Base-by-base conservation (phyloP, 92 coral and sea anemone species). In the Epizoanthus ramosus region DNA sequence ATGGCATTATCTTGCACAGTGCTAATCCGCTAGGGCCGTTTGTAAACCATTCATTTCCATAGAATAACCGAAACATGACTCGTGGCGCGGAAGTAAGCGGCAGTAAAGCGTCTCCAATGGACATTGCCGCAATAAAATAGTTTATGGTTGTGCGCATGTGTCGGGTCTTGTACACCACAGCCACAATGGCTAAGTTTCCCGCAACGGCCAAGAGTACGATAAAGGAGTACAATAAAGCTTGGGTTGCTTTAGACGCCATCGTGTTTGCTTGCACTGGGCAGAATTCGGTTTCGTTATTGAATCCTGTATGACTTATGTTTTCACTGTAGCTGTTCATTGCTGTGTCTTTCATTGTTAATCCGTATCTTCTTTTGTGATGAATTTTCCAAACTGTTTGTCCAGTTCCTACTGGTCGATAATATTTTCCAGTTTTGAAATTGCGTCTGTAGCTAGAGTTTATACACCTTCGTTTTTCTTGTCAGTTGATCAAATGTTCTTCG, bases 41-140 rank as follows among this genome's bases (percentile, higher is more conserved):
- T 8, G 75, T 71, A 13, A 71, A 71, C 75, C 58, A 71, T 19
- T 71, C 58, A 28, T 19, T 71, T 24, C 75, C 75, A 21, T 45
- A 71, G 24, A 71, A 71, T 39, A 71, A 28, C 3, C 75, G 75
- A 71, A 71, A 71, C 75, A 71, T 71, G 8, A 71, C 50, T 8
- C 75, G 57, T 16, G 75, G 58, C 4, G 75, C 22, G 5, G 75
- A 71, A 16, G 75, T 71, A 6, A 71, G 28, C 28, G 75, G 57
- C 16, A 71, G 75, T 24, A 71, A 2, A 2, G 35, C 43, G 50
- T 71, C 75, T 7, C 75, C 57, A 9, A 71, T 7, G 35, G 75
- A 45, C 58, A 71, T 71, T 13, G 39, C 56, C 17, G 58, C 75
- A 21, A 71, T 71, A 31, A 71, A 71, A 41, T 71, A 45, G 54